Base-by-base conservation (phyloP, 2,113 vertebrate species). In the Pterocles gutturalis region DNA sequence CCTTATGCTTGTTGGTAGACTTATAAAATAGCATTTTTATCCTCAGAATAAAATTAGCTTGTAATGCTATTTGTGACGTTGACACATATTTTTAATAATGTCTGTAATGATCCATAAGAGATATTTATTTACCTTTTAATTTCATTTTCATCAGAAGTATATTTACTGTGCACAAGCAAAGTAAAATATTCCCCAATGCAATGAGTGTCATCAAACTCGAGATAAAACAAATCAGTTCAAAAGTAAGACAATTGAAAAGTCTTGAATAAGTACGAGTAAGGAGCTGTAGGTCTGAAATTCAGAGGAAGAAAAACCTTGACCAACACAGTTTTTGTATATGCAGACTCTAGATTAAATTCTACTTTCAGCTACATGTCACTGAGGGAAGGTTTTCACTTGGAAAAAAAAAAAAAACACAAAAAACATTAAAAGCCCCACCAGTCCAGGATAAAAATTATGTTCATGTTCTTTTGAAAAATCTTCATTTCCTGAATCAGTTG, bases 101-200 rank as follows among this genome's bases (percentile, higher is more conserved):
- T 64, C 73, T 34, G 46, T 64, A 84, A 71, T 81, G 41, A 93
- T 92, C 66, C 41, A 70, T 57, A 82, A 17, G 62, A 91, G 41
- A 83, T 91, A 93, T 60, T 83, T 82, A 72, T 94, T 93, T 97
- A 83, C 48, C 54, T 76, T 90, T 38, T 61, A 88, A 77, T 90
- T 93, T 83, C 34, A 84, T 89, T 93, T 96, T 93, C 73, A 66
- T 46, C 26, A 66, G 34, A 83, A 85, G 1, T n/a, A 64, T 82
- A 53, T 72, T 87, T 94, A 93, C 62, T 93, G 41, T 53, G 58
- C 7, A 15, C 38, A 65, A 90, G 60, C 71, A 58, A 24, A 78
- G 25, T 46, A 83, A 91, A 84, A 7, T 70, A 87, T 53, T 94
- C 69, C 29, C 58, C 21, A 76, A 14, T 0, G 16, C 9, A 92